Percentiles rank a stretch among this genome's conserved stretches.
Evolutionary conservation across 1,140 invertebrate species (phyloP).

Genomic region (Eriosoma lanigerum): DNA sequence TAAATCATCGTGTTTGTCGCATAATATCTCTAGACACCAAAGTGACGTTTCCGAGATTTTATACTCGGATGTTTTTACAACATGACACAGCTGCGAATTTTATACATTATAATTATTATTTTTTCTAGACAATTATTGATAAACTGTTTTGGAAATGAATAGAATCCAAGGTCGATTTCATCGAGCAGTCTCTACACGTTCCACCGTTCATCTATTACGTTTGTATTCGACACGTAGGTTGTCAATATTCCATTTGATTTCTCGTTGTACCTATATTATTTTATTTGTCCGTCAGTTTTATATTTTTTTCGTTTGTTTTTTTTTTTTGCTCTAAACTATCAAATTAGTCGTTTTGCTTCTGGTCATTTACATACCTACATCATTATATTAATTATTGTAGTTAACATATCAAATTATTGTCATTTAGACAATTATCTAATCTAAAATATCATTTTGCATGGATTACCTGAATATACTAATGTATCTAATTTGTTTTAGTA

Average conservation of each 20-base stretch:
- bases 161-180: constrained; percentile 25
- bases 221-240: constrained; percentile 22
- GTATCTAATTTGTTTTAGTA: too few relatives aligned
- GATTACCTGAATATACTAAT: background rate
- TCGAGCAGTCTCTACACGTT: background rate
- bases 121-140: constrained; percentile 21
- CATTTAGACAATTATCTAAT: background rate
- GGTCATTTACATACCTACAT: too few relatives aligned
- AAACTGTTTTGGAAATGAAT: constrained; percentile 15
- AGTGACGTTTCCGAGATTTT: too few relatives aligned
- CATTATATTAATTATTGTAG: background rate
- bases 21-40: too few relatives aligned
- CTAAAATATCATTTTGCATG: background rate
- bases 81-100: too few relatives aligned
- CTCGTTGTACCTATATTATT: background rate
- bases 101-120: constrained; percentile 9
- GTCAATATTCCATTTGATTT: background rate
- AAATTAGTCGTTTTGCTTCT: too few relatives aligned
- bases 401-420: background rate
- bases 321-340: background rate
- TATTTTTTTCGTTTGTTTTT: background rate
- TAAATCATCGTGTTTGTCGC: too few relatives aligned
- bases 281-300: background rate
- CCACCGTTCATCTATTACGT: constrained; percentile 20
- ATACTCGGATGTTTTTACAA: too few relatives aligned